Evolutionary conservation across 2,113 vertebrate species (phyloP), one percentile per base, ranked within the genome.

Genomic region (Aplodontia rufa): DNA sequence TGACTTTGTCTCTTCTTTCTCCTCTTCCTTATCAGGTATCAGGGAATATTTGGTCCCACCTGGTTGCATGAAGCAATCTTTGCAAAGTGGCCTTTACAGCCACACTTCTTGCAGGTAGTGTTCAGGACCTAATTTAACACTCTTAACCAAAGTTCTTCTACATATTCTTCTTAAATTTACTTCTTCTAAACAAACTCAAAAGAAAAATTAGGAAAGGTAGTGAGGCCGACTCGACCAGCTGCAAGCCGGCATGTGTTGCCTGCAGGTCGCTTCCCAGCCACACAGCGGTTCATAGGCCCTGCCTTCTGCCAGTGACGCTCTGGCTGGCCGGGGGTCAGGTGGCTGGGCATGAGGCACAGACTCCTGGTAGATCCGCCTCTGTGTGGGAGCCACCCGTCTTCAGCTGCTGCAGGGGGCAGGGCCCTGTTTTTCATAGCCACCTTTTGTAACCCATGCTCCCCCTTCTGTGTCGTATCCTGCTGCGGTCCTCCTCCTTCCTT

Each of bases 41-140:
- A 99, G 99, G 87, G 98, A 99, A 8, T 99, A 99, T 90, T 99
- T 99, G 97, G 99, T 98, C 9, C 99, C 99, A 80, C 99, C 99
- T 94, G 99, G 99, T 90, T 99, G 98, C 95, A 99, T 98, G 76
- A 99, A 99, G 96, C 99, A 99, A 87, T 99, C 99, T 97, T 99
- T 24, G 99, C 99, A 97, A 99, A 99, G 97, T 99, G 99, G 96
- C 99, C 99, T 98, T 98, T 99, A 98, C 99, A 99, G 71, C 99
- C 99, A 71, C 99, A 99, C 89, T 99, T 99, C 96, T 99, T 99
- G 97, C 99, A 99, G 2, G 99, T 99, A 0, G 99, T 99, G 98
- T 99, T 99, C 92, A 99, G 98, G 1, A 99, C 99, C n/a, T n/a
- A n/a, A n/a, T 7, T 13, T 58, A 1, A 49, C 10, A 5, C 81